Base-by-base conservation (phyloP, 2,888 invertebrate genomes). In the Drosophila stalkeri region DNA sequence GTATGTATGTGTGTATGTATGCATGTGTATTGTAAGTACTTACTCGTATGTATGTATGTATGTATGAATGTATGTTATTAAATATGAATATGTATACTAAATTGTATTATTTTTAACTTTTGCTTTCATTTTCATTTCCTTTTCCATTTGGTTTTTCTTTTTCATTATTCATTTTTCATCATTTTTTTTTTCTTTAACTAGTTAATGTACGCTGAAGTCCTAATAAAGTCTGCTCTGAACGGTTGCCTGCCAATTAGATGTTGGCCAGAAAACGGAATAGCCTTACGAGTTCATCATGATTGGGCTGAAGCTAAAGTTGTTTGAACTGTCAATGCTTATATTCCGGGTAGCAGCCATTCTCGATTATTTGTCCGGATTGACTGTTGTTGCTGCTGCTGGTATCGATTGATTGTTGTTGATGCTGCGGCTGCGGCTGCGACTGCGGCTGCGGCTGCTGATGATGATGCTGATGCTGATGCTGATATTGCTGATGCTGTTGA, bases 261-360 rank as follows among this genome's bases (percentile, higher is more conserved):
- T 41, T 64, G 47, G 64, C 47, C 43, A 64, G 35, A 64, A 43
- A 65, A 51, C 64, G 51, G 31, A 46, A 44, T 18, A 46, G 51
- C 65, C 35, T 35, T 16, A 27, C 43, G 33, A 33, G n/a, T 2
- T 16, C 18, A 33, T 16, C 33, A 23, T 18, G 37, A 6, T 16
- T 20, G 43, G 56, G 12, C 43, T 64, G 64, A 60, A 54, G 66
- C 65, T 77, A 65, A 31, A 72, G 78, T 54, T 75, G 74, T 62
- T 78, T 82, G 81, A 91, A 93, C 92, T 93, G 95, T 95, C 95
- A 96, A 95, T 96, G 96, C 94, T 95, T 96, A 94, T 96, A 96
- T 94, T 96, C 96, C 93, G 96, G 95, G 94, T 95, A 95, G 86
- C 95, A 94, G 90, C 95, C 95, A 91, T 94, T 94, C 94, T 94